Base-by-base conservation (phyloP, 2,888 invertebrate genomes). In the Portevinia maculata region DNA sequence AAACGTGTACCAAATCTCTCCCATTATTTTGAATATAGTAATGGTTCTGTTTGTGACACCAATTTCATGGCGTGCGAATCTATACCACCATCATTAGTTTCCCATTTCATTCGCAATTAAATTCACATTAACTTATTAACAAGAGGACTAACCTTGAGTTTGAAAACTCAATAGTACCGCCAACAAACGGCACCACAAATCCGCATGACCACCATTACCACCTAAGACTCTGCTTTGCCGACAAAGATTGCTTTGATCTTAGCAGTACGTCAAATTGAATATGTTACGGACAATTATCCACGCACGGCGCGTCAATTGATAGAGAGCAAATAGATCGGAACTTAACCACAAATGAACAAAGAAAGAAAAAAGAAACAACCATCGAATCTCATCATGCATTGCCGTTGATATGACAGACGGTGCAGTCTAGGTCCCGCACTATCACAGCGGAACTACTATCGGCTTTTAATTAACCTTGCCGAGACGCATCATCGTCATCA, bases 381-480 rank as follows among this genome's bases (percentile, higher is more conserved):
- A 48, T 74, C 62, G 55, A 57, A 53, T 70, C 75, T 19, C 75
- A 64, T 55, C 79, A 71, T 59, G 65, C 73, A 73, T 79, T 79
- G 79, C 67, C 59, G 79, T 73, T 73, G 73, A 50, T 60, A 48
- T 67, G 32, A 34, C 41, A 41, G 44, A 21, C 24, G 52, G 19
- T 64, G 62, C 32, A 28, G 57, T 59, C 39, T 65, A 60, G 53
- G 62, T 70, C 59, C 44, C 30, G 50, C 30, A 52, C 73, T 41
- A 17, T 9, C 15, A 28, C 65, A 57, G 52, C 44, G 52, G 67
- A 69, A 79, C 48, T 69, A 76, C 48, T 81, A 76, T 81, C 60
- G 70, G 70, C 70, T 81, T 81, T 81, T 81, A 81, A 81, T 81
- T 81, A 81, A 81, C 81, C 81, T 76, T 76, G 81, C 81, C 76